Evolutionary conservation across 2,888 invertebrate species (phyloP), one percentile per base, ranked within the genome.

Genomic region (Anthrax anthrax): DNA sequence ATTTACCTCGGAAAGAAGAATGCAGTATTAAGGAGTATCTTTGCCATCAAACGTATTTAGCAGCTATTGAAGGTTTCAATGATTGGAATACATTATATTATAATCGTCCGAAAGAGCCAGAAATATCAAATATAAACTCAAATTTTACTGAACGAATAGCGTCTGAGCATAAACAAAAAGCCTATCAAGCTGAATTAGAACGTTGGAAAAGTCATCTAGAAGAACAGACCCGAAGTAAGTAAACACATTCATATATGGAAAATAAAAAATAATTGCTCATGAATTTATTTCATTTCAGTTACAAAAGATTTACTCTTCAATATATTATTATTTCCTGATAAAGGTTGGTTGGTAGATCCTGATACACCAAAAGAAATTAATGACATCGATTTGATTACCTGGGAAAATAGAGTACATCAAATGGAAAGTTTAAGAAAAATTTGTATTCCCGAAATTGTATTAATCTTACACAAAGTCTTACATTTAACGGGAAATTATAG

Each of bases 111-210:
- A 73, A 74, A 46, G 76, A 78, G 51, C 78, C 85, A 1, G 76
- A 78, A 37, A 67, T 72, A 14, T 63, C 78, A 29, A 65, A 72
- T 0, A 60, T 73, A 16, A 75, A 74, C 56, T 77, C 80, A 8
- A 78, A 81, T 42, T 92, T 92, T 60, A 81, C 89, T 0, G 91
- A 94, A 59, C 84, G 85, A 64, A 84, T 94, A 19, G 88, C 88
- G 2, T 77, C 82, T 59, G 90, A 95, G 60, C 92, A 94, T 59
- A 78, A 79, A 57, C 74, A 81, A 58, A 81, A 84, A 38, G 81
- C 84, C 57, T 85, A 84, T 56, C 78, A 83, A 52, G 75, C 77
- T n/a, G 89, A 90, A 57, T 67, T 83, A 45, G 80, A 82, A 18
- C 73, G 86, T 44, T 86, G 86, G 86, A 75, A 74, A 53, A 73